A percentile compares a stretch with the other conserved stretches of the same genome.
These are phyloP conservation scores for Oxycera nigricornis DNA, from an alignment of 2,888 invertebrate genomes.

Conservation along the genomic window DNA sequence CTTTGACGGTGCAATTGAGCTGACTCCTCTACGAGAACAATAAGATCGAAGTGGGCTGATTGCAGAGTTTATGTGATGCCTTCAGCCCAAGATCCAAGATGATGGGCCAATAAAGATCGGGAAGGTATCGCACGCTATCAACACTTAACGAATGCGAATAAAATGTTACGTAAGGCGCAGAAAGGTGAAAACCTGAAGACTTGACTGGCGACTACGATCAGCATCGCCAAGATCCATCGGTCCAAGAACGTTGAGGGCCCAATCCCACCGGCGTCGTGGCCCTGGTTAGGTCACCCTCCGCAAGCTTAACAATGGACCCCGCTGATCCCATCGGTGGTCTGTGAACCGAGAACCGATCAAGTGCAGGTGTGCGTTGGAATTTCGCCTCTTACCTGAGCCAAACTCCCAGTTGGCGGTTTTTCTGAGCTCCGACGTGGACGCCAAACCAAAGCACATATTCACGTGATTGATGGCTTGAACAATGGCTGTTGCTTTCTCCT, in stretches of 20 bases:
- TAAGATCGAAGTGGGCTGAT: not conserved
- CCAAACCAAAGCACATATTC: not conserved
- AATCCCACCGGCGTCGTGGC: not conserved
- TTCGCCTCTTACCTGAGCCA: constrained; percentile 22
- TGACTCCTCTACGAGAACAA: not conserved
- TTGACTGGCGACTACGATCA: no score
- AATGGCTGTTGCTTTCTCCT: constrained; percentile 27
- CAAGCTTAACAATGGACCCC: not conserved
- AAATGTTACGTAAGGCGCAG: no score
- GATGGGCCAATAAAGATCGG: not conserved
- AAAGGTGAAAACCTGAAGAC: no score
- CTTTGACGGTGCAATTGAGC: not conserved
- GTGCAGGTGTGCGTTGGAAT: constrained; percentile 30
- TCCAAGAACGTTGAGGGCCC: no score
- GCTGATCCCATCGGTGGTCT: not conserved
- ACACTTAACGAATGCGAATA: no score
- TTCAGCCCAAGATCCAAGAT: not conserved
- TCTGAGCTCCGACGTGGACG: not conserved
- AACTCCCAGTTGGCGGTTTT: constrained; percentile 28
- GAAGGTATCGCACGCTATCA: not conserved
- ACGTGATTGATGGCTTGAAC: constrained; percentile 21
- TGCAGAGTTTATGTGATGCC: not conserved
- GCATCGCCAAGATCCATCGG: no score
- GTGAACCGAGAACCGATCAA: constrained; percentile 18
- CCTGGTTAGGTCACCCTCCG: not conserved